Evolutionary conservation across 2,888 invertebrate genomes (phyloP), one percentile per base, ranked within the genome.

Genomic region (Acronicta leporina): DNA sequence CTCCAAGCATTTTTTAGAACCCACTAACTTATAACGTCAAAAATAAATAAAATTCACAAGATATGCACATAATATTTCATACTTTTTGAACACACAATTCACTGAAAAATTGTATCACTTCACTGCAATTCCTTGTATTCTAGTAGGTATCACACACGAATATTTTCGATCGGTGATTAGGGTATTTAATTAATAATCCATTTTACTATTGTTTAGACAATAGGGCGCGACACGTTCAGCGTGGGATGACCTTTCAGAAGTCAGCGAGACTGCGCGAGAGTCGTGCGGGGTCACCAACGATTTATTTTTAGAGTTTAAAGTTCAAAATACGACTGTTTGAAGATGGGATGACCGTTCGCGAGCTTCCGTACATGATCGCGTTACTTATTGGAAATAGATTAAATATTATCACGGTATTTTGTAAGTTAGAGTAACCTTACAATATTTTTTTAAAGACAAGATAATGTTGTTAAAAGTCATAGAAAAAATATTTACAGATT

Each of bases 221-320:
- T 85, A 75, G 80, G 72, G 75, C 81, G 79, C 84, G 85, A 83
- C 84, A 84, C 75, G 79, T 85, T 82, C 84, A 82, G 89, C 92
- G 94, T 92, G 89, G 87, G 80, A 78, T 94, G 94, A 93, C 93
- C 94, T 93, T 94, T 94, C 90, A 88, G 92, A 87, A 89, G 91
- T 81, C 89, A 89, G 82, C 84, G 82, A 88, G 93, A 92, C 94
- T 92, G 94, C 89, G 92, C 87, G 75, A 67, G 87, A 89, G 92
- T 89, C 88, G 90, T 83, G 88, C 91, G 93, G 94, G 94, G 94
- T 94, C 94, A 94, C 87, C 86, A 85, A 81, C 81, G 84, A 86
- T 87, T 89, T 95, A 95, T 95, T 95, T 95, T 94, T 95, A 95
- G 94, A 94, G 94, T 95, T 95, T 93, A 94, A 94, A 95, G 94